These are phyloP conservation scores for Ornithoptera alexandrae DNA, from an alignment of 2,888 invertebrate species.

Conservation along the genomic window DNA sequence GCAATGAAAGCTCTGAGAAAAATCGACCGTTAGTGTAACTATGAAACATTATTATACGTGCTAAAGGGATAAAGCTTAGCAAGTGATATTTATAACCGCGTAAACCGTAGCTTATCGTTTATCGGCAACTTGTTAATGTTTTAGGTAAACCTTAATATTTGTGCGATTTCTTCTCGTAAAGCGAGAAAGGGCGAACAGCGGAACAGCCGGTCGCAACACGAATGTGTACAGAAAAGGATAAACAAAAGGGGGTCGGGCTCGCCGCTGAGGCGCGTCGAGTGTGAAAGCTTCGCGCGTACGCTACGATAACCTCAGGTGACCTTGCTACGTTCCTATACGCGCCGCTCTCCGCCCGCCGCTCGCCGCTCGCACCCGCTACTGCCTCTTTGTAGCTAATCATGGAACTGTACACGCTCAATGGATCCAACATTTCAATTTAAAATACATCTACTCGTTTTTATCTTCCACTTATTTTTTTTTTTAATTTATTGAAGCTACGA, in stretches of 20 bases:
- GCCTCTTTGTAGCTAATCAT: conserved; percentile 13
- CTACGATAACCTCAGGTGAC: conserved; percentile 64
- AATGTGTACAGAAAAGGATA: conserved; percentile 23
- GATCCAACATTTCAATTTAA: not conserved
- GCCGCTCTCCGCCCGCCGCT: conserved; percentile 41
- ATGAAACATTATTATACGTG: conserved; percentile 41
- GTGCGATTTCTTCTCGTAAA: not conserved
- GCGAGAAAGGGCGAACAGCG: not conserved
- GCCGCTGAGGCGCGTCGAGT: conserved; percentile 49
- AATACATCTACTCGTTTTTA: not conserved
- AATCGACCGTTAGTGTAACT: conserved; percentile 44
- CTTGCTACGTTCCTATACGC: conserved; percentile 48
- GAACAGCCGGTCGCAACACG: conserved; percentile 12
- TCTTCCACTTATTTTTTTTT: no score
- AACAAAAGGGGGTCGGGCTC: conserved; percentile 42
- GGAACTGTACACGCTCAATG: not conserved
- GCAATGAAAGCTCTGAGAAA: conserved; percentile 59
- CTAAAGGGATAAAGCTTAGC: not conserved
- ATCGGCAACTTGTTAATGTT: not conserved
- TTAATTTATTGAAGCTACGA: no score
- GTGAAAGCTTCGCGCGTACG: conserved; percentile 57
- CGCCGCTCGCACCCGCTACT: conserved; percentile 44
- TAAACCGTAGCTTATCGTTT: no score
- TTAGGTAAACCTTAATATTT: not conserved
- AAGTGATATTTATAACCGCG: not conserved